Evolutionary conservation across 2,797 vertebrate species (phyloP).

Genomic region (Bovichtus variegatus): DNA sequence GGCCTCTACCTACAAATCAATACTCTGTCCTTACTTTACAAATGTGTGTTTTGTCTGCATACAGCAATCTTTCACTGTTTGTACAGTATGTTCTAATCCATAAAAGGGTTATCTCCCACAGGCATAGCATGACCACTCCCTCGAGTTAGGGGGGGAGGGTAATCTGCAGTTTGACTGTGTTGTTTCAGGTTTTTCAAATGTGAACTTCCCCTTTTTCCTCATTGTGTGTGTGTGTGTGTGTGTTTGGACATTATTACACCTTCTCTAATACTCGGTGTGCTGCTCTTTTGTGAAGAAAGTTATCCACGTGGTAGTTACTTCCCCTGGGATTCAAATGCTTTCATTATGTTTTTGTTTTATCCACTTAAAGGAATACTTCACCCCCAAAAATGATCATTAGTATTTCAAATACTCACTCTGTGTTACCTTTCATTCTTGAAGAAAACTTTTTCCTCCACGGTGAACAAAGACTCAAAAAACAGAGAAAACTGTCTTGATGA

Average conservation of each 20-base stretch:
- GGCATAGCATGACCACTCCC: slow-evolving; percentile 50
- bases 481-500: no score
- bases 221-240: background rate
- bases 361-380: background rate
- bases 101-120: slow-evolving; percentile 63
- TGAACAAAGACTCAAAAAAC: no score
- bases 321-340: slow-evolving; percentile 3
- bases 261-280: background rate
- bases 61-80: slow-evolving; percentile 26
- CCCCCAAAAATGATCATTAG: no score
- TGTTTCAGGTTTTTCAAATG: slow-evolving; percentile 15
- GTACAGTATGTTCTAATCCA: slow-evolving; percentile 32
- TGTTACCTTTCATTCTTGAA: no score
- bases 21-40: background rate
- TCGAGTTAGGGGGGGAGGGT: background rate
- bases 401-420: no score
- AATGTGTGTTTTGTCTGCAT: slow-evolving; percentile 27
- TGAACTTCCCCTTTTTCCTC: slow-evolving; percentile 31
- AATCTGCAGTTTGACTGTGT: slow-evolving; percentile 25
- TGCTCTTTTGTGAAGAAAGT: background rate
- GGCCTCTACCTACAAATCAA: background rate
- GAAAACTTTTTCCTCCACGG: no score
- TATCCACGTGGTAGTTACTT: background rate
- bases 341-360: background rate
- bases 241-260: no score